Evolutionary conservation across 2,888 invertebrate species (phyloP), one percentile per base, ranked within the genome.

Genomic region (Strigamia maritima): DNA sequence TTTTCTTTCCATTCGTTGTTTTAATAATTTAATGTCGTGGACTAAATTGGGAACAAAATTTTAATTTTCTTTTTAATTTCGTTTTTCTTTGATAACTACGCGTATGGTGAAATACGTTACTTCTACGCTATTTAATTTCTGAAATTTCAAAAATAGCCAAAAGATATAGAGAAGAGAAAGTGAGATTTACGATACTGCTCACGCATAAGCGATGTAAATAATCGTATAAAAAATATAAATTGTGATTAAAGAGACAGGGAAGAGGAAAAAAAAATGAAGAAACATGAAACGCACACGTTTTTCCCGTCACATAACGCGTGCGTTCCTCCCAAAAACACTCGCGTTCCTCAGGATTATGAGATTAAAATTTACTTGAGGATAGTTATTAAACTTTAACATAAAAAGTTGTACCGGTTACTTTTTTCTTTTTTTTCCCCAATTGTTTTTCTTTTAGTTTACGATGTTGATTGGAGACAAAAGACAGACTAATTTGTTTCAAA

Each of bases 141-240:
- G 28, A 70, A 70, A 70, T 70, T 70, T 70, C 26, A 7, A 70
- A 70, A 70, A 70, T 28, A 70, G 70, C 28, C 70, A 28, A 28
- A 22, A n/a, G 22, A 22, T 24, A 28, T 26, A 70, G 54, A 70
- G 28, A 28, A 28, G n/a, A 28, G 70, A 70, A 70, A 70, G 26
- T 70, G 70, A 70, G 28, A 70, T 70, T 70, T 70, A 70, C 70
- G 70, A 70, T 70, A 70, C 26, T 70, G 28, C 70, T 12, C 70
- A 70, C 70, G 70, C 70, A 70, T 70, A 70, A 60, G 70, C 70
- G 70, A 70, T 70, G 70, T 70, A 70, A 70, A 70, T 70, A 70
- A 70, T 70, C 70, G 70, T 70, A 70, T 70, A 70, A 70, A 70
- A 70, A 70, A 70, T 70, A 70, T 70, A 70, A 70, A 70, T 70